Conservation (phyloP, 2,888 invertebrate genomes). For the Synanthedon formicaeformis region DNA sequence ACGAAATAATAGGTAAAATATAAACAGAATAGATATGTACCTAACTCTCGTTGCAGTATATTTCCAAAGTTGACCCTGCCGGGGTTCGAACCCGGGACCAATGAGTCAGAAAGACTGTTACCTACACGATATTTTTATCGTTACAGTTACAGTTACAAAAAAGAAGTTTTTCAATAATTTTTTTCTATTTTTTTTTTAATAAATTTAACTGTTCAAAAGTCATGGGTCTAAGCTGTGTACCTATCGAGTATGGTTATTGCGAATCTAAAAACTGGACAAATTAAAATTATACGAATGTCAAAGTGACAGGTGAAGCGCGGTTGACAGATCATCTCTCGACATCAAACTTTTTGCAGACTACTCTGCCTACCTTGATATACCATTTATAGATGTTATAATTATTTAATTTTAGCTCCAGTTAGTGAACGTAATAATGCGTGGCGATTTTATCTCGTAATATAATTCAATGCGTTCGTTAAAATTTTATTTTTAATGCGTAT, state of each 20-base stretch:
- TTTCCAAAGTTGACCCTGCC: too few species aligned
- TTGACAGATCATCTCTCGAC: constrained; percentile 33
- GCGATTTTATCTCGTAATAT: background rate
- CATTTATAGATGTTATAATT: background rate
- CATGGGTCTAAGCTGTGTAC: background rate
- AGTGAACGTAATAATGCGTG: background rate
- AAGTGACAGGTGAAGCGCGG: constrained; percentile 37
- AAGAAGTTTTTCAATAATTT: too few species aligned
- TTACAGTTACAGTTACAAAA: too few species aligned
- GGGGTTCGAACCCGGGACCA: too few species aligned
- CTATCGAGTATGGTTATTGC: background rate
- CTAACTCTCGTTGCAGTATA: too few species aligned
- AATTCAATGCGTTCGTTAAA: too few species aligned
- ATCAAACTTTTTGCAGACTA: constrained; percentile 7
- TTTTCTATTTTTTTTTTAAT: background rate
- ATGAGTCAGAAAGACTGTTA: too few species aligned
- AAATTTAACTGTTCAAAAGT: background rate
- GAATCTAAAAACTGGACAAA: constrained; percentile 11
- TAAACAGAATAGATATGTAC: too few species aligned
- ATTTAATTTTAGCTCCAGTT: background rate
- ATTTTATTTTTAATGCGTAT: too few species aligned
- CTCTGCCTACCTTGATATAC: background rate
- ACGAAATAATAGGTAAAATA: too few species aligned
- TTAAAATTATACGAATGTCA: constrained; percentile 34
- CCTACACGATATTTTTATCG: too few species aligned